phyloP scores from a whole-genome alignment of 2,888 invertebrate species.

The Sinodicranocentrus sp. region DNA sequence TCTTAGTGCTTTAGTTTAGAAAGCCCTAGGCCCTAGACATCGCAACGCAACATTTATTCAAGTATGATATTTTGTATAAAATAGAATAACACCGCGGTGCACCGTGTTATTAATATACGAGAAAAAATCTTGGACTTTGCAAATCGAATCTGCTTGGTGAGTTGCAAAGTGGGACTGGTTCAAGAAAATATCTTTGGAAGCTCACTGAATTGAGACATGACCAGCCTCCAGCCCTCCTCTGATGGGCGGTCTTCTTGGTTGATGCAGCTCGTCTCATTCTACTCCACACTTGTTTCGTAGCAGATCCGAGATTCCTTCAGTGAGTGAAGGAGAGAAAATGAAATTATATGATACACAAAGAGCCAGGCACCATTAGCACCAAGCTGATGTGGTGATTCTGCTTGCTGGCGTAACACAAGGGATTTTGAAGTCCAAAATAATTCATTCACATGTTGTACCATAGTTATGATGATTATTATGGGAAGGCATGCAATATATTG shows the following conservation, averaged over 20 bases:
- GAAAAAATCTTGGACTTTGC: no score
- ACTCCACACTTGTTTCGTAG: neutral
- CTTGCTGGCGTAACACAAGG: neutral
- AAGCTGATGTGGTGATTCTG: neutral
- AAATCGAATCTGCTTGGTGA: constrained; percentile 15
- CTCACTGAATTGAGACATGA: constrained; percentile 51
- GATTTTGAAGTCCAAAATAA: constrained; percentile 35
- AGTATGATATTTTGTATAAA: no score
- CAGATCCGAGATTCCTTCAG: constrained; percentile 14
- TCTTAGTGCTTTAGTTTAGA: no score
- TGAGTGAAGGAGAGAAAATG: neutral
- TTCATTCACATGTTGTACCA: constrained; percentile 22
- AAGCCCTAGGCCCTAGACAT: no score
- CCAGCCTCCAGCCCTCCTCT: constrained; percentile 65
- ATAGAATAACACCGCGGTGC: no score
- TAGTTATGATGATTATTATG: neutral
- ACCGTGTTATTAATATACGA: no score
- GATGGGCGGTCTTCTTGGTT: constrained; percentile 54
- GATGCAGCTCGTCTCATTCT: constrained; percentile 33
- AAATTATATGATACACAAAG: neutral
- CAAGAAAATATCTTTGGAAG: constrained; percentile 51
- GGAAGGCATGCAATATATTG: neutral
- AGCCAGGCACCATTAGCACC: neutral
- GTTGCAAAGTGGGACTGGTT: constrained; percentile 34
- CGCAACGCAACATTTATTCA: no score